These are phyloP conservation scores for Rhopalosiphum nymphaeae DNA, from an alignment of 2,888 invertebrate genomes.

Conservation along the genomic window DNA sequence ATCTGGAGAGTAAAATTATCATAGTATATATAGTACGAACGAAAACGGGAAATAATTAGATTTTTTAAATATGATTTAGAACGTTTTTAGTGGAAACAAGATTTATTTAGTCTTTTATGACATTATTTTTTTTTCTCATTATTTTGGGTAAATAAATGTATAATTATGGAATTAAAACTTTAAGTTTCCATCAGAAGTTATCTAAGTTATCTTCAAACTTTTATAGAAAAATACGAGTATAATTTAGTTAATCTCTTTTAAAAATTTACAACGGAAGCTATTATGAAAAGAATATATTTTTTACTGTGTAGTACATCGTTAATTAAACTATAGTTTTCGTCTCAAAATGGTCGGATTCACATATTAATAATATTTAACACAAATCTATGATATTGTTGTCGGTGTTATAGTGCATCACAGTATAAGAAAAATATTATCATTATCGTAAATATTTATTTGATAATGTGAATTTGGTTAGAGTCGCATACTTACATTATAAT, in stretches of 20 bases:
- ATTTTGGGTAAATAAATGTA: not conserved
- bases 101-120: constrained; percentile 21
- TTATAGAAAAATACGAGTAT: constrained; percentile 19
- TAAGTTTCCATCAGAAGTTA: not conserved
- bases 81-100: not conserved
- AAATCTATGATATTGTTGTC: not conserved
- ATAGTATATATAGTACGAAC: not conserved
- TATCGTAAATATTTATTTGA: no score
- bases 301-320: not conserved
- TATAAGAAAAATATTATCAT: no score
- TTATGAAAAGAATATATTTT: constrained; percentile 4
- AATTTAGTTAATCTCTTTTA: constrained; percentile 31
- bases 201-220: constrained; percentile 28
- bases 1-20: not conserved
- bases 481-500: no score
- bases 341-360: not conserved
- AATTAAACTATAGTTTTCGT: not conserved
- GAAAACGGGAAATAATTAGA: not conserved
- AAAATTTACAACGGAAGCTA: constrained; percentile 24
- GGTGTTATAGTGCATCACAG: not conserved
- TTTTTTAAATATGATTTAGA: not conserved
- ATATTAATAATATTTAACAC: not conserved
- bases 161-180: constrained; percentile 39
- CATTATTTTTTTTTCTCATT: not conserved
- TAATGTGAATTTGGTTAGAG: no score